Base-by-base conservation (phyloP, 2,113 vertebrate species). In the Lanius collurio region DNA sequence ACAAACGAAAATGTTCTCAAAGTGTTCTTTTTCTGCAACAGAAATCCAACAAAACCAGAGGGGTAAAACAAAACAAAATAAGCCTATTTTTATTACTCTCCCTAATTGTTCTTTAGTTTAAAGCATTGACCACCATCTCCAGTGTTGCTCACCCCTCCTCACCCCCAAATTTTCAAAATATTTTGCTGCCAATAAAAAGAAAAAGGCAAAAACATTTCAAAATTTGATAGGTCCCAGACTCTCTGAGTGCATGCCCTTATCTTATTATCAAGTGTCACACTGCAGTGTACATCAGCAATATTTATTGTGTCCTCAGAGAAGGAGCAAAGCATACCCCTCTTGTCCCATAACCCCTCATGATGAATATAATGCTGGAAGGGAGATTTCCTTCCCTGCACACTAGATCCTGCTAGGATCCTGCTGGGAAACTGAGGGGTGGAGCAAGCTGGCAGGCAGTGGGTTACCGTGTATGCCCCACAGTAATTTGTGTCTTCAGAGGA, bases 391-490 rank as follows among this genome's bases (percentile, higher is more conserved):
- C 64, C 79, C 71, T 86, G 67, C 12, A 46, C 11, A 7, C 33
- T 92, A 88, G n/a, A 67, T 81, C 23, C 42, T 46, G 42, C 76
- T 74, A 52, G 28, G 59, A 90, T 73, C 31, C 70, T 80, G 15
- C 37, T 50, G 30, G 55, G 55, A 94, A 73, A 50, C 41, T 23
- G 53, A 65, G 27, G 42, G 15, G 4, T 16, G 52, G 68, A 68
- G 71, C 79, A 86, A 71, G 9, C 39, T 78, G 76, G 71, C 68
- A 63, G 68, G 46, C 49, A 46, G 59, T 65, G n/a, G 9, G 56
- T 96, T 96, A 99, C 98, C 98, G 84, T 97, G 84, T 98, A 97
- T 56, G 94, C 95, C 46, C 97, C 92, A 2, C 99, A 99, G 96
- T 98, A 97, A 82, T 97, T 95, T 5, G 31, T 93, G 28, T 98